Conservation (phyloP, 2,888 invertebrate species). For the Loripinus fragilis region DNA sequence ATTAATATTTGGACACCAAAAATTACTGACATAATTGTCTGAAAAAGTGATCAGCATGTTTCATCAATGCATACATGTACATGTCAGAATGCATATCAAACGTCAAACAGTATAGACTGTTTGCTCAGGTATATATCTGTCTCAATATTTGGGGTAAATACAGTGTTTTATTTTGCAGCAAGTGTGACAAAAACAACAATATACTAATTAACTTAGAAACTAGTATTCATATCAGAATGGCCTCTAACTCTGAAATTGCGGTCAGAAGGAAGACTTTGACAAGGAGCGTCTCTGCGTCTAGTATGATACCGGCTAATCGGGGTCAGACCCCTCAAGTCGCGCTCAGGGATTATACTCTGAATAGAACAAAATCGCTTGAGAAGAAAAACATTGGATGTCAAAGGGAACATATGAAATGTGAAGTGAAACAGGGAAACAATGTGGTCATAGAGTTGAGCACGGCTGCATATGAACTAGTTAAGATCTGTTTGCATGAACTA, state of each 20-base stretch:
- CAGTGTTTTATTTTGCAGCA: no score
- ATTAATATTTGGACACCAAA: no score
- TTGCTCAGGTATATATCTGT: no score
- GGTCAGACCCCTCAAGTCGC: not conserved
- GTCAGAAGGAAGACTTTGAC: not conserved
- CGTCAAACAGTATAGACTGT: no score
- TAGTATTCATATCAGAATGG: not conserved
- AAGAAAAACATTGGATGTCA: constrained; percentile 2
- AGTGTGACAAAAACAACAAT: no score
- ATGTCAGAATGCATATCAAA: no score
- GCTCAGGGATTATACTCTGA: constrained; percentile 3
- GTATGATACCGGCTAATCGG: not conserved
- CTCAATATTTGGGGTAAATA: no score
- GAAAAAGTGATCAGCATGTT: no score
- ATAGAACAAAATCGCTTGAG: constrained; percentile 13
- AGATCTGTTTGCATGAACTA: not conserved
- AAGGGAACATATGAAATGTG: constrained; percentile 15
- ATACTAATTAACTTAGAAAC: no score
- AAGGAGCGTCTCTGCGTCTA: not conserved
- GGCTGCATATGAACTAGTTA: constrained; percentile 16
- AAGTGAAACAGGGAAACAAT: constrained; percentile 23
- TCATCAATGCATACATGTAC: no score
- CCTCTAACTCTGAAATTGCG: not conserved
- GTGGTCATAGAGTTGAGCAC: constrained; percentile 12
- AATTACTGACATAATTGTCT: no score